These are phyloP conservation scores for Ptilorrhoa leucosticta DNA, from an alignment of 2,113 vertebrate species.

Conservation along the genomic window DNA sequence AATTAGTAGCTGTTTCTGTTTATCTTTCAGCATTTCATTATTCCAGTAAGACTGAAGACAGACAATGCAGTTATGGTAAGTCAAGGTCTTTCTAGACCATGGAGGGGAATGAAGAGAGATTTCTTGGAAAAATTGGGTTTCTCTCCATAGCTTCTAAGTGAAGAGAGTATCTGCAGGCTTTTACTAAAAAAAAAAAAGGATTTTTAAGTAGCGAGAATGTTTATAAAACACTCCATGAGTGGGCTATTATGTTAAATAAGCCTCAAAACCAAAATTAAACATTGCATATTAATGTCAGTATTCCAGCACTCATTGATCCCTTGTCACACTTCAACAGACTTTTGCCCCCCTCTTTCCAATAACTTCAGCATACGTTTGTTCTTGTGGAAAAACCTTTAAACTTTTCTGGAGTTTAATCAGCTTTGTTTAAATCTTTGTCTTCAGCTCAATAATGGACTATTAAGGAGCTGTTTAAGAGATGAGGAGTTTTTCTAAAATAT, in stretches of 20 bases:
- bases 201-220: not conserved
- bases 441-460: not conserved
- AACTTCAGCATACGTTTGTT: not conserved
- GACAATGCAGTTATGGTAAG: slow-evolving; percentile 71
- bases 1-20: slow-evolving; percentile 12
- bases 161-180: not conserved
- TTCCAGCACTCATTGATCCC: not conserved
- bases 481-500: not conserved
- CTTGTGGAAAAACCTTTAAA: not conserved
- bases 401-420: not conserved
- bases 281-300: not conserved
- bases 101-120: not conserved
- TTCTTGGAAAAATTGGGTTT: not conserved
- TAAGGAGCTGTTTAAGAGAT: not conserved
- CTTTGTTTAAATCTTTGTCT: not conserved
- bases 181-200: not conserved
- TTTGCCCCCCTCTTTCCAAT: not conserved
- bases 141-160: not conserved
- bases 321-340: not conserved
- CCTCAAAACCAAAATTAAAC: not conserved
- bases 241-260: not conserved
- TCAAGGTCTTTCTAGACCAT: not conserved
- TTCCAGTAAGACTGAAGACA: slow-evolving; percentile 40
- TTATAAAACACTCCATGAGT: not conserved
- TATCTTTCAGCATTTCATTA: slow-evolving; percentile 27